Base-by-base conservation (phyloP, 2,888 invertebrate genomes). In the Ethmia dodecea region DNA sequence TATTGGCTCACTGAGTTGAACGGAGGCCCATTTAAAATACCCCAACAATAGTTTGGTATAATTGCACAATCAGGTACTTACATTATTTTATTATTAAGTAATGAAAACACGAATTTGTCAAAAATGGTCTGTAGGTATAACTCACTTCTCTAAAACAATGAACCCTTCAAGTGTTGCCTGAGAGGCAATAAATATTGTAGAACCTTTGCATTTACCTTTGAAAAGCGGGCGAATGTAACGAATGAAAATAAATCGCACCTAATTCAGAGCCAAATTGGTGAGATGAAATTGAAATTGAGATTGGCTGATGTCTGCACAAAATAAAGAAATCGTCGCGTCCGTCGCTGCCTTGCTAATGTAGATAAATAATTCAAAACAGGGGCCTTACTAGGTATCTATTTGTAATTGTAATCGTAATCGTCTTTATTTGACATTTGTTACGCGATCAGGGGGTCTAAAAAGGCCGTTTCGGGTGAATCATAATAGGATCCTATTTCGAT, bases 281-380 rank as follows among this genome's bases (percentile, higher is more conserved):
- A 63, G 60, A 66, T 65, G 63, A 69, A 71, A 69, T 71, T 72
- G 72, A 68, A 68, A 71, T 68, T 63, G 63, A 61, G 61, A 68
- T 64, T 61, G 67, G 47, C 39, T 42, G 42, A 47, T 55, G 55
- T 52, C 26, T 8, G n/a, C 22, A n/a, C 22, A 8, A n/a, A n/a
- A n/a, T n/a, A n/a, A n/a, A n/a, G n/a, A n/a, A n/a, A n/a, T n/a
- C n/a, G n/a, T n/a, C n/a, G n/a, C n/a, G n/a, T n/a, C n/a, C n/a
- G n/a, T n/a, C n/a, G n/a, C n/a, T n/a, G n/a, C n/a, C n/a, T n/a
- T n/a, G n/a, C n/a, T n/a, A n/a, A n/a, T n/a, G n/a, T n/a, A n/a
- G n/a, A n/a, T n/a, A n/a, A n/a, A n/a, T n/a, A n/a, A n/a, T n/a
- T n/a, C n/a, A n/a, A n/a, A n/a, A n/a, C n/a, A n/a, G n/a, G n/a